These are phyloP conservation scores for Drosophila grimshawi DNA, from an alignment of 1,140 invertebrate species.

Conservation along the genomic window DNA sequence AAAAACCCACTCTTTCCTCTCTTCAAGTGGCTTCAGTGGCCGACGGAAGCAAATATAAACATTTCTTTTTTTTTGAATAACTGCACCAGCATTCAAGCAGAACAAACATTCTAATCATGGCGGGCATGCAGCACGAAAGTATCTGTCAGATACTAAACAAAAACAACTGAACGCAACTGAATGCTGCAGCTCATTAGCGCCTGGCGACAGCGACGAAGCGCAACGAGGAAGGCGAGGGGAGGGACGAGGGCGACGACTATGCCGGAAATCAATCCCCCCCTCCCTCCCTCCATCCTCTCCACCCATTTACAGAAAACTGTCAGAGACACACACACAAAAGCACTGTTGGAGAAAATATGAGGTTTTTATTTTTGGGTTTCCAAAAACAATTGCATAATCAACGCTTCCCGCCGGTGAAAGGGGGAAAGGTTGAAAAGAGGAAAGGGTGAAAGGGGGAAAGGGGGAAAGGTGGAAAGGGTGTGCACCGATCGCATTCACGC, in stretches of 20 bases:
- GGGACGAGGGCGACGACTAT: conserved; percentile 21
- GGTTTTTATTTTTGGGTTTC: conserved; percentile 53
- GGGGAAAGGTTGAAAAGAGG: no score
- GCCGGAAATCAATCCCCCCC: conserved; percentile 74
- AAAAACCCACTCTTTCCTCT: conserved; percentile 16
- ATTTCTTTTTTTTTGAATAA: conserved; percentile 40
- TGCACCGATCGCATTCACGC: conserved; percentile 50
- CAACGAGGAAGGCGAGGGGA: conserved; percentile 41
- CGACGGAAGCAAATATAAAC: conserved; percentile 45
- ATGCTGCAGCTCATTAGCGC: conserved; percentile 82
- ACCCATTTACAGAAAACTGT: conserved; percentile 27
- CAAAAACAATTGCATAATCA: conserved; percentile 53
- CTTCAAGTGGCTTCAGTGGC: neutral
- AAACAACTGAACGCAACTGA: conserved; percentile 16
- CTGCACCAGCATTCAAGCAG: conserved; percentile 59
- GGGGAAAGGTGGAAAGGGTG: neutral
- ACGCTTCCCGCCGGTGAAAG: conserved; percentile 13
- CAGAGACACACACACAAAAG: conserved; percentile 18
- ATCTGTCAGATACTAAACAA: conserved; percentile 66
- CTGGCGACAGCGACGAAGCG: conserved; percentile 67
- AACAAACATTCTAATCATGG: conserved; percentile 74
- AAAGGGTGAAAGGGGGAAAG: neutral
- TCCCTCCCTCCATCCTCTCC: no score
- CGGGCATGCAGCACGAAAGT: conserved; percentile 51
- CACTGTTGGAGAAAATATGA: conserved; percentile 57